Percentiles rank a stretch among this genome's conserved stretches.
phyloP scores from a whole-genome alignment of 1,140 invertebrate species.

The Trigoniulus corallinus region DNA sequence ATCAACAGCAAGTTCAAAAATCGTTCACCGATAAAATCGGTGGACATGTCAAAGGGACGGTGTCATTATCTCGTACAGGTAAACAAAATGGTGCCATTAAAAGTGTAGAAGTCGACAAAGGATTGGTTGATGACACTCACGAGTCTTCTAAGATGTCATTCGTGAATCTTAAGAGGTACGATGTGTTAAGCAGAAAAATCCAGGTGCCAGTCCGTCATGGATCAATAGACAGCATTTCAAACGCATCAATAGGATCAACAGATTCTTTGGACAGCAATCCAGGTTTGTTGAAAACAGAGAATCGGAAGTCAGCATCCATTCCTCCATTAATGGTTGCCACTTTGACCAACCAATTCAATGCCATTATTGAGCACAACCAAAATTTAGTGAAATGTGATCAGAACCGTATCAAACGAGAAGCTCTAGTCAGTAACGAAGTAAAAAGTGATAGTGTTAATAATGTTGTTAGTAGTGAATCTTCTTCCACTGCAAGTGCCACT shows the following conservation, averaged over 20 bases:
- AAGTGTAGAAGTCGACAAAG: too few relatives aligned
- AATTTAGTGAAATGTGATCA: too few relatives aligned
- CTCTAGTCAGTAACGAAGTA: neutral
- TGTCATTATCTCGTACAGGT: too few relatives aligned
- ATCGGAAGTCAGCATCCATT: neutral
- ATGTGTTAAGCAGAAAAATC: neutral
- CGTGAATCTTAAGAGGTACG: too few relatives aligned
- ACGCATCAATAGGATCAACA: neutral
- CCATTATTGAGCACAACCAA: constrained; percentile 1
- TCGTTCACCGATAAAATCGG: too few relatives aligned
- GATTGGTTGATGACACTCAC: too few relatives aligned
- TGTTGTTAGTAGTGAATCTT: too few relatives aligned
- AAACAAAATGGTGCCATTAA: too few relatives aligned
- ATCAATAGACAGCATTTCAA: neutral
- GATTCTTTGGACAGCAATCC: neutral
- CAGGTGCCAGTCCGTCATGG: neutral
- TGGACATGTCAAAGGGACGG: neutral
- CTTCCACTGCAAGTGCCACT: too few relatives aligned
- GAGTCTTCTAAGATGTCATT: too few relatives aligned
- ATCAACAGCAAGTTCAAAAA: too few relatives aligned
- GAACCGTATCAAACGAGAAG: neutral
- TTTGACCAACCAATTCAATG: constrained; percentile 5
- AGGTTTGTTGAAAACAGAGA: neutral
- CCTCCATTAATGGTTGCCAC: constrained; percentile 2
- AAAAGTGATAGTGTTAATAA: too few relatives aligned